phyloP scores from a whole-genome alignment of 1,140 invertebrate genomes.

The Argopecten irradians region DNA sequence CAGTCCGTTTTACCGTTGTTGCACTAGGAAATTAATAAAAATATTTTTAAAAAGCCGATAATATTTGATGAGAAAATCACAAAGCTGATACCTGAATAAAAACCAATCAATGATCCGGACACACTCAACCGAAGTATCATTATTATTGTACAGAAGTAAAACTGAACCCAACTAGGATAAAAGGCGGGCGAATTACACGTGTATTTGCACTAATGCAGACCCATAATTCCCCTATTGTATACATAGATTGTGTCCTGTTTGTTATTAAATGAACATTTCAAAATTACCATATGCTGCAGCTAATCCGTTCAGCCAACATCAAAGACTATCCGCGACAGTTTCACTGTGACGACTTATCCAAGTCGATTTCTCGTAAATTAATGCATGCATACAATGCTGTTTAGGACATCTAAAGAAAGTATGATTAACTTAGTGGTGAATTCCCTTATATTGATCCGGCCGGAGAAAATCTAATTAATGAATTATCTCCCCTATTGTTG shows the following conservation, averaged over 20 bases:
- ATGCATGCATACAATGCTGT: background rate
- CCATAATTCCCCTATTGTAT: background rate
- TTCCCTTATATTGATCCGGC: background rate
- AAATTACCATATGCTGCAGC: slow-evolving; percentile 10
- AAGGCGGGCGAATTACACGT: background rate
- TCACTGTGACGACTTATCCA: background rate
- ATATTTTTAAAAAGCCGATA: no score
- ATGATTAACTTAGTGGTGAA: background rate
- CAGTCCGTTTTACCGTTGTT: no score
- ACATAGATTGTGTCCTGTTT: background rate
- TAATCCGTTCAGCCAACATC: background rate
- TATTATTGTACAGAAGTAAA: background rate
- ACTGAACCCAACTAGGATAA: background rate
- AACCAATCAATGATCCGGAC: background rate
- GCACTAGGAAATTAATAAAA: no score
- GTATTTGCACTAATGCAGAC: slow-evolving; percentile 1
- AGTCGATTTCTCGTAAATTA: background rate
- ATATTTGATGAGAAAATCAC: background rate
- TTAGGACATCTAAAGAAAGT: background rate
- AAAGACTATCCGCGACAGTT: background rate
- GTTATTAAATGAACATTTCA: background rate
- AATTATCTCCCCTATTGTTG: background rate
- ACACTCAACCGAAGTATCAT: background rate
- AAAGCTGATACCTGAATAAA: background rate
- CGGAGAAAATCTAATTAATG: background rate